Base-by-base conservation (phyloP, 64 coral and sea anemone genomes). In the Pocillopora verrucosa region DNA sequence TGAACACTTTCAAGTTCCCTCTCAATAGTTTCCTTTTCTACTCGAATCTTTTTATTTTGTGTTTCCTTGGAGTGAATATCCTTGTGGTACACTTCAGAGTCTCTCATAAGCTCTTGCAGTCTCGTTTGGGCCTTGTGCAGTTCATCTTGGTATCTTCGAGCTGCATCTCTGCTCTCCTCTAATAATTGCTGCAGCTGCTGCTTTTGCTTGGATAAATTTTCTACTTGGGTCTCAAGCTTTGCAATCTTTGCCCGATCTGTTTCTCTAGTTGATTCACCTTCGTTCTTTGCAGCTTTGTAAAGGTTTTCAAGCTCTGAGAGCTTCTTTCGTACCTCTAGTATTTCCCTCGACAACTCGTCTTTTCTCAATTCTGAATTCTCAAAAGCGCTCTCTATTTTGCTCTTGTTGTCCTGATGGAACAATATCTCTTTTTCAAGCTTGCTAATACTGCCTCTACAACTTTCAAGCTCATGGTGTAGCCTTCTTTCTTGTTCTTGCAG, bases 141-240 rank as follows among this genome's bases (percentile, higher is more conserved):
- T 45, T 97, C 95, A 0, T 93, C 95, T 10, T 90, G 83, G 20
- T 70, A 87, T 58, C 61, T 72, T 74, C 88, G 77, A 3, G 69
- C 68, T 26, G 64, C 78, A 4, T 88, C 65, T 56, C 88, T 86
- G 26, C 83, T 83, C 78, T 97, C 89, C 14, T 88, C 88, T 14
- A 97, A 24, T 22, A 91, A 59, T 57, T 90, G 82, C 76, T 93
- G 91, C 57, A 94, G 72, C 17, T 90, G 83, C 20, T 84, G 26
- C 73, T 93, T 93, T 57, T 97, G 95, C 76, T 62, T 88, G 34
- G 87, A 73, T 10, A 93, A 65, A 45, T 87, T 97, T 25, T 97
- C 91, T n/a, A 93, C 72, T 78, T 97, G 95, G 59, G 58, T 91
- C 74, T 97, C 88, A 36, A 97, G 95, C 87, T 94, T 97, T 60